Evolutionary conservation across 92 coral and sea anemone species (phyloP).

Genomic region (Anthopleura xanthogrammica): DNA sequence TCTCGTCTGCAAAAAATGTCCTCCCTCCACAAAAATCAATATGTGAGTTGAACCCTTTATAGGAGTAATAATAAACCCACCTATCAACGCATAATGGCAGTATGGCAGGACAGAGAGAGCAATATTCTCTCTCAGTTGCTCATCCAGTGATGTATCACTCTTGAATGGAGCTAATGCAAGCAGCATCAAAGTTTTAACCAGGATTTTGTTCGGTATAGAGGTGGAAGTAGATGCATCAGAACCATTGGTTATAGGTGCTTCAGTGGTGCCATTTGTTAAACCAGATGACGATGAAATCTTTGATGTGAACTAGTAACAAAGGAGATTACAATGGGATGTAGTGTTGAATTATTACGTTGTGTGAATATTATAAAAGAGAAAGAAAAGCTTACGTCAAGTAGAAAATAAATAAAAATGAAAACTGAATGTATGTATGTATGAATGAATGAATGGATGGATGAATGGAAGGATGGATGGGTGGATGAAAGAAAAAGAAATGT

Average conservation of each 20-base stretch:
- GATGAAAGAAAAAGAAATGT: neutral
- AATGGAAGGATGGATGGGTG: too few species aligned
- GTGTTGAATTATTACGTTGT: too few species aligned
- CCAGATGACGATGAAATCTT: neutral
- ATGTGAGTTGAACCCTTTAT: neutral
- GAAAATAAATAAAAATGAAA: too few species aligned
- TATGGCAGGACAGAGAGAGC: constrained; percentile 59
- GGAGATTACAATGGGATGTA: neutral
- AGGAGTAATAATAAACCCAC: constrained; percentile 31
- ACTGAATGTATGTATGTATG: too few species aligned
- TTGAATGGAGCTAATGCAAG: constrained; percentile 55
- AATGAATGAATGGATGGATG: too few species aligned
- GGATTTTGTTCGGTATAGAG: constrained; percentile 50
- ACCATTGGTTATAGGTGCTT: constrained; percentile 24
- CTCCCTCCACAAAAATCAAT: neutral
- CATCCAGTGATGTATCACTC: constrained; percentile 39
- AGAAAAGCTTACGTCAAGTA: too few species aligned
- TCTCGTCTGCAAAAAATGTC: too few species aligned
- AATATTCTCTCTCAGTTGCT: constrained; percentile 39
- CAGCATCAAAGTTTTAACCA: constrained; percentile 50
- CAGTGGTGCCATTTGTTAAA: constrained; percentile 49
- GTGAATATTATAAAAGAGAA: too few species aligned
- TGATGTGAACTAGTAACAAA: neutral
- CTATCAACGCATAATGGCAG: constrained; percentile 82
- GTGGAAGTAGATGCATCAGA: constrained; percentile 41